Conservation (phyloP, 2,113 vertebrate species). For the Epinephelus lanceolatus region DNA sequence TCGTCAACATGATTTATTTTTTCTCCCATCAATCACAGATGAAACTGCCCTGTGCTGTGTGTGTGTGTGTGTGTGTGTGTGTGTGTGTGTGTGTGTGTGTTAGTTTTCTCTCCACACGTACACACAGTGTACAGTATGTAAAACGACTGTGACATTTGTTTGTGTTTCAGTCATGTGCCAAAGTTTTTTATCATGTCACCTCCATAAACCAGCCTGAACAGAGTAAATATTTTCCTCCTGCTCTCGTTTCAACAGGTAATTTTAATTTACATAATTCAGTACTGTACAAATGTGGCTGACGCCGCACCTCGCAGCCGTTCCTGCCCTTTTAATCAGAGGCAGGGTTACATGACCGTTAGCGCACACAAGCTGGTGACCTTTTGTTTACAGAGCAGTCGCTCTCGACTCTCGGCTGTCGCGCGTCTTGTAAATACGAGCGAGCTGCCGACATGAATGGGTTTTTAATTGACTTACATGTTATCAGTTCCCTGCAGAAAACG, state of each 20-base stretch:
- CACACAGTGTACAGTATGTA: neutral
- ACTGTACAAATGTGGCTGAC: conserved; percentile 59
- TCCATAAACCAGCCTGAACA: neutral
- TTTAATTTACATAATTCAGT: conserved; percentile 57
- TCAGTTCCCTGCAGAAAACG: conserved; percentile 57
- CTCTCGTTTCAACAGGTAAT: conserved; percentile 52
- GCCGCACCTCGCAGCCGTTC: conserved; percentile 35
- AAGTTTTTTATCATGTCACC: neutral
- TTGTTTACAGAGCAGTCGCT: conserved; percentile 53
- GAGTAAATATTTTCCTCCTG: conserved; percentile 43
- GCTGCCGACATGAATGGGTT: conserved; percentile 45
- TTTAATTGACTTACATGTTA: conserved; percentile 67
- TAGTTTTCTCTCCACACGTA: neutral
- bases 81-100: neutral
- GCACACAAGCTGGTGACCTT: conserved; percentile 66
- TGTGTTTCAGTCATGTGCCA: conserved; percentile 14
- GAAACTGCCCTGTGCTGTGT: conserved; percentile 28
- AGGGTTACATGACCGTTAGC: conserved; percentile 51
- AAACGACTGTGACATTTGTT: neutral
- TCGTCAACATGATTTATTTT: conserved; percentile 72
- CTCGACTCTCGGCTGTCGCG: conserved; percentile 37
- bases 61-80: conserved; percentile 19
- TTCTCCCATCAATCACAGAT: conserved; percentile 61
- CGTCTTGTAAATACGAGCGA: conserved; percentile 43
- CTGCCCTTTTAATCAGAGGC: conserved; percentile 69